Conservation (phyloP, 2,888 invertebrate species). For the Phaonia tiefii region DNA sequence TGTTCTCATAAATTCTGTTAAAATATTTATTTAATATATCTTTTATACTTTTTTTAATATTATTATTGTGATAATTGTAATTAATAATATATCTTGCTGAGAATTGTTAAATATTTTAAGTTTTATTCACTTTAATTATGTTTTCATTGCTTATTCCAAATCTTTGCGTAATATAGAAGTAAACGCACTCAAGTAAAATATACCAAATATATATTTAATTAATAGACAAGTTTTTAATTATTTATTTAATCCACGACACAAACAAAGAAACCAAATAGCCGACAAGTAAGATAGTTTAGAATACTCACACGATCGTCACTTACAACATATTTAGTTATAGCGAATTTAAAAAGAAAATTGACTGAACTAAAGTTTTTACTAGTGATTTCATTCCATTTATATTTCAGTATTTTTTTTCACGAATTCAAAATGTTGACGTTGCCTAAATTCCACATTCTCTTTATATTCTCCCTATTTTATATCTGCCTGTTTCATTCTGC, state of each 20-base stretch:
- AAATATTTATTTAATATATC: constrained; percentile 11
- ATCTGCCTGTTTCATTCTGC: constrained; percentile 35
- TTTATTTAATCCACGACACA: constrained; percentile 28
- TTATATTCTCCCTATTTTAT: constrained; percentile 41
- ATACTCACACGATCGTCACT: too few species aligned
- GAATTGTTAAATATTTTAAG: constrained; percentile 32
- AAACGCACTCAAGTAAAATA: constrained; percentile 60
- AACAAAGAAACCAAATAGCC: constrained; percentile 54
- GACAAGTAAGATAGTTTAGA: neutral
- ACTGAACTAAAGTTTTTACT: neutral
- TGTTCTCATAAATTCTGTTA: constrained; percentile 1
- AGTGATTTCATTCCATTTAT: constrained; percentile 53
- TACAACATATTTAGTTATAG: too few species aligned
- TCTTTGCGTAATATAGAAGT: too few species aligned
- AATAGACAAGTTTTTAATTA: neutral
- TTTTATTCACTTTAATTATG: neutral
- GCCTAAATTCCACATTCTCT: constrained; percentile 30
- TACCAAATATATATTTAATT: constrained; percentile 61
- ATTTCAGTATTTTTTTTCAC: neutral
- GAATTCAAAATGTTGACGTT: constrained; percentile 44
- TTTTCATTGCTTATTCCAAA: neutral
- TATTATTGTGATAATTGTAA: constrained; percentile 24
- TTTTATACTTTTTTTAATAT: constrained; percentile 15
- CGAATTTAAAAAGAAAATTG: neutral
- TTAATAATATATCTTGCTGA: neutral